A percentile compares a stretch with the other conserved stretches of the same genome.
These are phyloP conservation scores for Oligia latruncula DNA, from an alignment of 2,888 invertebrate species.

Conservation along the genomic window DNA sequence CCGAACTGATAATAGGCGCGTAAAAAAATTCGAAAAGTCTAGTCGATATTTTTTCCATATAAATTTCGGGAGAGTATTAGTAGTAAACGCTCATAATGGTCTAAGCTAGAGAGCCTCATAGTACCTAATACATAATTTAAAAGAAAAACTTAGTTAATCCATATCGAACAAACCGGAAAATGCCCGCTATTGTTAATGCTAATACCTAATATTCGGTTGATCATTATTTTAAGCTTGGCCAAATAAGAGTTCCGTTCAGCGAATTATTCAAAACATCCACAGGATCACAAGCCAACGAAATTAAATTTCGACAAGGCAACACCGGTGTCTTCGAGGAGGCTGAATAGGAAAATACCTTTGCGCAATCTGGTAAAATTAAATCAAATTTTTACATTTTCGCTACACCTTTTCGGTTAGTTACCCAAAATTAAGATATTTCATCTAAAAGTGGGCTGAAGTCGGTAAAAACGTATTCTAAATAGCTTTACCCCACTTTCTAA, in stretches of 20 bases:
- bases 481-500: constrained; percentile 1
- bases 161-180: background rate
- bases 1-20: no score
- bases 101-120: background rate
- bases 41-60: no score
- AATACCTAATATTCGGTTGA: constrained; percentile 36
- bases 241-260: constrained; percentile 68
- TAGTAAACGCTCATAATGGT: no score
- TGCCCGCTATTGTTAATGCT: background rate
- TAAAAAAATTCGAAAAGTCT: no score
- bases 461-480: background rate
- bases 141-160: background rate
- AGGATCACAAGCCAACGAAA: constrained; percentile 72
- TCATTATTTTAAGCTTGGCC: constrained; percentile 56
- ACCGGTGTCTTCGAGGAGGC: constrained; percentile 52
- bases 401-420: constrained; percentile 61
- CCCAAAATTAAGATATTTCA: constrained; percentile 23
- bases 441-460: constrained; percentile 11
- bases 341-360: constrained; percentile 70
- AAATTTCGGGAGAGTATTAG: no score
- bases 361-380: constrained; percentile 68
- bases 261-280: constrained; percentile 76
- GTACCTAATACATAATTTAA: background rate
- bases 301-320: constrained; percentile 72
- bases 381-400: constrained; percentile 65